phyloP scores from a whole-genome alignment of 2,113 vertebrate species.

The rat (Rattus norvegicus) region DNA sequence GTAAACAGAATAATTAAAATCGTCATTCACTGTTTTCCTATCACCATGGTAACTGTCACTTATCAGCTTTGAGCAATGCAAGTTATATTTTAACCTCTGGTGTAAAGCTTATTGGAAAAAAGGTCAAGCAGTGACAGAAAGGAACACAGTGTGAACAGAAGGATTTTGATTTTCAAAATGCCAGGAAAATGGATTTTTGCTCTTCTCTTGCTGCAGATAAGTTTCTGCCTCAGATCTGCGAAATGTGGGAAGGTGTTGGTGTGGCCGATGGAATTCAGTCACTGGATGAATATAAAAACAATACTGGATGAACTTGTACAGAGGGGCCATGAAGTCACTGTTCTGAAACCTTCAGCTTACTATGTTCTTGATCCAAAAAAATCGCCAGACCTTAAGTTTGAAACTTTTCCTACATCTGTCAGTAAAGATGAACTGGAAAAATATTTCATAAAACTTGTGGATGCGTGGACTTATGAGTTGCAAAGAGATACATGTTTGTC shows the following conservation, averaged over 20 bases:
- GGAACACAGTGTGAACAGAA: neutral
- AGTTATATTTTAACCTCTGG: neutral
- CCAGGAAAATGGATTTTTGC: neutral
- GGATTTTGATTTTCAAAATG: neutral
- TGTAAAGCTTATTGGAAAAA: accelerated
- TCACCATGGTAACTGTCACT: too few relatives aligned
- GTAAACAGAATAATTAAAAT: neutral
- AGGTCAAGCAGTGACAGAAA: too few relatives aligned
- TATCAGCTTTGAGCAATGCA: neutral
- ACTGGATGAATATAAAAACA: slow-evolving; percentile 89
- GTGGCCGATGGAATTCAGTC: slow-evolving; percentile 89
- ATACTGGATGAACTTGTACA: slow-evolving; percentile 85
- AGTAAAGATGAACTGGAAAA: slow-evolving; percentile 53
- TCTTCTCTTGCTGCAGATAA: neutral
- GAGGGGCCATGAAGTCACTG: slow-evolving; percentile 86
- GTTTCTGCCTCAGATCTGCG: neutral
- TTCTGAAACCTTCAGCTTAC: slow-evolving; percentile 83
- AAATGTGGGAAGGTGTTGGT: slow-evolving; percentile 85
- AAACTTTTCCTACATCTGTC: slow-evolving; percentile 79
- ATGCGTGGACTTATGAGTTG: accelerated
- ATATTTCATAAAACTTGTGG: neutral
- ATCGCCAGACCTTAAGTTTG: slow-evolving; percentile 71
- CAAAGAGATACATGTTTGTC: slow-evolving; percentile 24
- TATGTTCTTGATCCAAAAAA: slow-evolving; percentile 77
- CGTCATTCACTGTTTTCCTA: too few relatives aligned